These are phyloP conservation scores for Hydrolagus affinis DNA, from an alignment of 2,113 vertebrate genomes.

Conservation along the genomic window DNA sequence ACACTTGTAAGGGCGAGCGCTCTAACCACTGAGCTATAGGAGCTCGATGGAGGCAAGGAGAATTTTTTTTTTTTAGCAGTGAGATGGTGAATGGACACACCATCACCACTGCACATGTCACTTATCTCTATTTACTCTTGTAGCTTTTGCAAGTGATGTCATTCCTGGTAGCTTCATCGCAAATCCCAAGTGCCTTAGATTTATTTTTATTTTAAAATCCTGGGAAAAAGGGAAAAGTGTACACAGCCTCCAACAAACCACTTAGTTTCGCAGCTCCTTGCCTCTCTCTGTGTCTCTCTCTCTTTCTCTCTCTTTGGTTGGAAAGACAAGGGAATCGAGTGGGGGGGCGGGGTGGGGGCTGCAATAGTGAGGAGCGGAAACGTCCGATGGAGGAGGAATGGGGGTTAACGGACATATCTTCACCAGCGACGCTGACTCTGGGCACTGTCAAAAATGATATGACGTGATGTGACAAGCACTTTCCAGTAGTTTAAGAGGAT, in stretches of 20 bases:
- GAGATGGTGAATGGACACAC: too few species aligned
- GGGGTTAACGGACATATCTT: not conserved
- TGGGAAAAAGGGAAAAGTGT: not conserved
- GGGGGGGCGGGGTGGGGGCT: too few species aligned
- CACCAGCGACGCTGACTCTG: not conserved
- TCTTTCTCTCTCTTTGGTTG: not conserved
- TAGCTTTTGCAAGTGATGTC: not conserved
- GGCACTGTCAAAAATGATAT: not conserved
- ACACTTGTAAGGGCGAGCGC: too few species aligned
- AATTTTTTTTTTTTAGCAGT: too few species aligned
- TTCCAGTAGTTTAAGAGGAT: constrained; percentile 15
- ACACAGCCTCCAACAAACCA: not conserved
- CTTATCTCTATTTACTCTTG: not conserved
- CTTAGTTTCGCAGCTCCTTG: too few species aligned
- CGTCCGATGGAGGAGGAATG: constrained; percentile 2
- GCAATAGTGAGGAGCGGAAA: not conserved
- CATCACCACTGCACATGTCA: too few species aligned
- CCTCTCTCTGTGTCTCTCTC: too few species aligned
- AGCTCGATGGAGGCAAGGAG: too few species aligned
- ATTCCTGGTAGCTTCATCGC: not conserved
- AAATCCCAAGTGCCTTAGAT: not conserved
- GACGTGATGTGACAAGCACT: not conserved
- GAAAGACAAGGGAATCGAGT: not conserved
- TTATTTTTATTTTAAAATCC: too few species aligned
- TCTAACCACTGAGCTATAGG: too few species aligned